Evolutionary conservation across 2,888 invertebrate species (phyloP), one percentile per base, ranked within the genome.

Genomic region (Drosophila percnosoma): DNA sequence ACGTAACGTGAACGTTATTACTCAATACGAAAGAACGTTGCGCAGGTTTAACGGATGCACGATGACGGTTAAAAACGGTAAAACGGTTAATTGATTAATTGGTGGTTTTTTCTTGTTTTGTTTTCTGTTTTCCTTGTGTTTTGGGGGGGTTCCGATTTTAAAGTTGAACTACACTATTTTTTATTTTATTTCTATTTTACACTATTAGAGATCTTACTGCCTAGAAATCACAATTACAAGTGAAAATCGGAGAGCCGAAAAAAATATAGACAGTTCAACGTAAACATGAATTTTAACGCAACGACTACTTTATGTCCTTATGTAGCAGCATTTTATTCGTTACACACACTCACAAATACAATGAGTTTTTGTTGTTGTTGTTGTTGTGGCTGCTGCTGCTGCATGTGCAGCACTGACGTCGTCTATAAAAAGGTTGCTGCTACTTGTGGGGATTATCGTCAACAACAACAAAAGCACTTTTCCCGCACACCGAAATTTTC

Each of bases 191-290:
- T 45, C 5, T 57, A 42, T 77, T 73, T 78, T 81, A 78, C 57
- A 80, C 73, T 83, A 83, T 81, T 85, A 85, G 83, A 85, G 85
- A 87, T 83, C 85, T 85, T 85, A 87, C 83, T 85, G 75, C 83
- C 85, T 87, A 85, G 79, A 73, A 85, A 87, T 85, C 87, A 85
- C 87, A 85, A 83, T 83, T 85, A 83, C 76, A 87, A 85, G 83
- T 85, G 85, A 85, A 70, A 75, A 68, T 75, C 42, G 52, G 68
- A 68, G 24, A 27, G 11, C 57, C 49, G n/a, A 68, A 75, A 71
- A 68, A 75, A 71, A 75, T 67, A 57, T 68, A 66, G 66, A 78
- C 71, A 71, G 54, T 66, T 75, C 34, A 62, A 62, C 38, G 63
- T 13, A 48, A 53, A 74, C 10, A 53, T 65, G 71, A 78, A 71